These are phyloP conservation scores for Styela plicata DNA, from an alignment of 23 tunicate species.

Conservation along the genomic window DNA sequence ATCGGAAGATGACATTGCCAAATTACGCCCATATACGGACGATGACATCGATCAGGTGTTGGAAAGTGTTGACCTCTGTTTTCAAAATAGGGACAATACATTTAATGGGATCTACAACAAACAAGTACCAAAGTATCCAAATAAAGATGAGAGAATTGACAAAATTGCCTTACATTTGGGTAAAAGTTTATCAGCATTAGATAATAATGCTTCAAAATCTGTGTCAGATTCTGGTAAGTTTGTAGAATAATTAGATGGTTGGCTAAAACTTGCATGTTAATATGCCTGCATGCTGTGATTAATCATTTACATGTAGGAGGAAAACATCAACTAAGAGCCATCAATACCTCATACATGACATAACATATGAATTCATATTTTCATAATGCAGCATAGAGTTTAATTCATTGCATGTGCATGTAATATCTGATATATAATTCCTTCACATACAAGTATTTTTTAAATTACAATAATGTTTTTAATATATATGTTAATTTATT, in stretches of 20 bases:
- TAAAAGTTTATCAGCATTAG: too few relatives aligned
- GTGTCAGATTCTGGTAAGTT: neutral
- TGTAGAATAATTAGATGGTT: neutral
- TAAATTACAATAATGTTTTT: too few relatives aligned
- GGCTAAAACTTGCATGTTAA: neutral
- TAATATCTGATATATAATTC: too few relatives aligned
- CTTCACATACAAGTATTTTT: too few relatives aligned
- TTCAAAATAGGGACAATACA: neutral
- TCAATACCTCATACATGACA: too few relatives aligned
- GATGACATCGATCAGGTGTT: constrained; percentile 54
- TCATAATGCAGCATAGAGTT: constrained; percentile 14
- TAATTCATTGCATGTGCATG: neutral
- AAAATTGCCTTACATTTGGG: neutral
- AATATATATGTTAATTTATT: too few relatives aligned
- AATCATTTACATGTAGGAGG: too few relatives aligned
- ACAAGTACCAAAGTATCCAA: neutral
- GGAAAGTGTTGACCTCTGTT: neutral
- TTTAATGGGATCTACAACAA: neutral
- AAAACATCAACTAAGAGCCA: neutral
- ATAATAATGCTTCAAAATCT: too few relatives aligned
- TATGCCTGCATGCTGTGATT: too few relatives aligned
- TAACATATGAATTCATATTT: too few relatives aligned
- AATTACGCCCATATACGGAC: constrained; percentile 54
- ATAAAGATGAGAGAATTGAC: neutral
- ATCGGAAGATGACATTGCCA: neutral